These are phyloP conservation scores for Calephelis perditalis DNA, from an alignment of 2,888 invertebrate genomes.

Conservation along the genomic window DNA sequence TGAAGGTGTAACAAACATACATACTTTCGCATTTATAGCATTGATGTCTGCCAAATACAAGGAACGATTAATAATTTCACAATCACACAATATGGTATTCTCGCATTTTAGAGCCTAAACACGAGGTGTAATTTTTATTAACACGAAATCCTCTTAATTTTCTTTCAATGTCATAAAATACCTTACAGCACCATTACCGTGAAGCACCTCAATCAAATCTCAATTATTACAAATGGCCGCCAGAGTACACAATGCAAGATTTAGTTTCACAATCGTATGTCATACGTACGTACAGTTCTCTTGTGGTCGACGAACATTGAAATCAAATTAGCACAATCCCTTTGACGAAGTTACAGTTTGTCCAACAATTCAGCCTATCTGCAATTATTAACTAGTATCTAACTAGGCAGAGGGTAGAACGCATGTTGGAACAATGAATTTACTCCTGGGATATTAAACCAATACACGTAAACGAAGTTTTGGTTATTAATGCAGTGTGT, in stretches of 20 bases:
- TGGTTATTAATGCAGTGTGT: no score
- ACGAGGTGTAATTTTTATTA: no score
- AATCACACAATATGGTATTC: no score
- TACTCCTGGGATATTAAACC: not conserved
- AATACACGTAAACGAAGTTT: not conserved
- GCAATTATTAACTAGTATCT: conserved; percentile 17
- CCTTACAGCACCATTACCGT: no score
- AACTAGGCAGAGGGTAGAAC: conserved; percentile 11
- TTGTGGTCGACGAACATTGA: conserved; percentile 52
- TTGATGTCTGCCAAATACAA: no score
- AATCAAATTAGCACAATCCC: conserved; percentile 63
- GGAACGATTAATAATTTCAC: no score
- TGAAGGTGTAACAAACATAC: no score
- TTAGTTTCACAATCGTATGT: conserved; percentile 3
- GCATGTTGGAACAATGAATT: conserved; percentile 5
- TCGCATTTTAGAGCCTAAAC: no score
- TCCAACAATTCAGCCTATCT: conserved; percentile 22
- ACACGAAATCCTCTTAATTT: no score
- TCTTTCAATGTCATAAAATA: no score
- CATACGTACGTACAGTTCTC: conserved; percentile 18
- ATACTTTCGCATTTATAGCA: no score
- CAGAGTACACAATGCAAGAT: conserved; percentile 8
- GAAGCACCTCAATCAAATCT: not conserved
- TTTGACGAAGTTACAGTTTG: conserved; percentile 51
- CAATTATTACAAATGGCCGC: not conserved